These are phyloP conservation scores for Hermaeophaga mercurialis DNA, from an alignment of 2,888 invertebrate genomes.

Conservation along the genomic window DNA sequence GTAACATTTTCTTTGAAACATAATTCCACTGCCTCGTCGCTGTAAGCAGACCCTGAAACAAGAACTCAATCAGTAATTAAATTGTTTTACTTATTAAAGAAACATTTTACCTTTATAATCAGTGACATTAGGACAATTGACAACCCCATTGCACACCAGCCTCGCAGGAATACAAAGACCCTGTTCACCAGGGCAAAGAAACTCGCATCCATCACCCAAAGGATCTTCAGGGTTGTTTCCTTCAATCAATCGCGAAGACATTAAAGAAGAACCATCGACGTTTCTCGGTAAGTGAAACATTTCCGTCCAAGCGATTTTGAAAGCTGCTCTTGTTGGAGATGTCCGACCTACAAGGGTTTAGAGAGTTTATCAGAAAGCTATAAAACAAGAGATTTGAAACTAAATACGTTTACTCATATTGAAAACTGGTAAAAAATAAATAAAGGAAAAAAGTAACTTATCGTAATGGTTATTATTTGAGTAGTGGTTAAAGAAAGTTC, in stretches of 20 bases:
- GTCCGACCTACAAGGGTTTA: slow-evolving; percentile 74
- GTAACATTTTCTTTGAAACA: slow-evolving; percentile 58
- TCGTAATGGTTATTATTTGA: too few species aligned
- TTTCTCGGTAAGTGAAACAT: slow-evolving; percentile 84
- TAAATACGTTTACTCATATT: too few species aligned
- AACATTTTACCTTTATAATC: slow-evolving; percentile 53
- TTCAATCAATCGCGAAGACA: slow-evolving; percentile 77
- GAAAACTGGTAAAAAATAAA: too few species aligned
- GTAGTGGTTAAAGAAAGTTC: too few species aligned
- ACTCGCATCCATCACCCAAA: slow-evolving; percentile 73
- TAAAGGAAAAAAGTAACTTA: too few species aligned
- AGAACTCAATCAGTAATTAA: too few species aligned
- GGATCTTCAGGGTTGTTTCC: slow-evolving; percentile 56
- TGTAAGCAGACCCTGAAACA: slow-evolving; percentile 51
- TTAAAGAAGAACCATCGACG: slow-evolving; percentile 75
- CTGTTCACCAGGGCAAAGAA: slow-evolving; percentile 84
- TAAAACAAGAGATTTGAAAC: too few species aligned
- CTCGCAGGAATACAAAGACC: slow-evolving; percentile 83
- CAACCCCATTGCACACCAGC: slow-evolving; percentile 84
- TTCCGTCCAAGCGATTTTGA: slow-evolving; percentile 90
- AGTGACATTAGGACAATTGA: slow-evolving; percentile 82
- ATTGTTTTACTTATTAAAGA: too few species aligned
- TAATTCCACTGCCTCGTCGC: slow-evolving; percentile 79
- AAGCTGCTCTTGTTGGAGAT: slow-evolving; percentile 79
- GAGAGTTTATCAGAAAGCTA: too few species aligned